phyloP scores from a whole-genome alignment of 2,797 vertebrate species.

The Stomatorhinus walkeri region DNA sequence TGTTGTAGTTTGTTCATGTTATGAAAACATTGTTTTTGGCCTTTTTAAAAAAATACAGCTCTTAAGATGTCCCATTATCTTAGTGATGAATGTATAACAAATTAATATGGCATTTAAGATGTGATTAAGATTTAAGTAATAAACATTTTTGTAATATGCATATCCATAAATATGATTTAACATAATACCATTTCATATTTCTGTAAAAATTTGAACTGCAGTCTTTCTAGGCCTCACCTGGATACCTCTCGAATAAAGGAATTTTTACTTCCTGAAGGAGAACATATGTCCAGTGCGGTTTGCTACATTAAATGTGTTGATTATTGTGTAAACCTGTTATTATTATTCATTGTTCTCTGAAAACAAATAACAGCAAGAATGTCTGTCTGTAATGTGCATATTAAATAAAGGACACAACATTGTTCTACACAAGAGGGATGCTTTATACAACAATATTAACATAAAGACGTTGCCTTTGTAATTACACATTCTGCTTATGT shows the following conservation, averaged over 20 bases:
- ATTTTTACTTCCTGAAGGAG: background rate
- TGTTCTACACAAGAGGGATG: background rate
- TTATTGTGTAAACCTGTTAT: constrained; percentile 6
- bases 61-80: background rate
- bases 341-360: constrained; percentile 15
- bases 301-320: background rate
- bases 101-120: background rate
- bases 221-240: background rate
- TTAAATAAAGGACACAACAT: background rate
- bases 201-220: background rate
- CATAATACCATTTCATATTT: background rate
- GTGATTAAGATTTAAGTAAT: background rate
- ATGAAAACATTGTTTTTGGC: constrained; percentile 9
- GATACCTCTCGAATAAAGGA: background rate
- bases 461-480: background rate
- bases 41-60: background rate
- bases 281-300: background rate
- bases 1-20: background rate
- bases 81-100: background rate
- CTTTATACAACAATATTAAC: constrained; percentile 9
- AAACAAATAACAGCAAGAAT: constrained; percentile 14
- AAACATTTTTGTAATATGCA: background rate
- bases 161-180: background rate
- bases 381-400: background rate
- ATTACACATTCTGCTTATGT: background rate